Evolutionary conservation across 2,113 vertebrate genomes (phyloP).

Genomic region (Grallaria varia): DNA sequence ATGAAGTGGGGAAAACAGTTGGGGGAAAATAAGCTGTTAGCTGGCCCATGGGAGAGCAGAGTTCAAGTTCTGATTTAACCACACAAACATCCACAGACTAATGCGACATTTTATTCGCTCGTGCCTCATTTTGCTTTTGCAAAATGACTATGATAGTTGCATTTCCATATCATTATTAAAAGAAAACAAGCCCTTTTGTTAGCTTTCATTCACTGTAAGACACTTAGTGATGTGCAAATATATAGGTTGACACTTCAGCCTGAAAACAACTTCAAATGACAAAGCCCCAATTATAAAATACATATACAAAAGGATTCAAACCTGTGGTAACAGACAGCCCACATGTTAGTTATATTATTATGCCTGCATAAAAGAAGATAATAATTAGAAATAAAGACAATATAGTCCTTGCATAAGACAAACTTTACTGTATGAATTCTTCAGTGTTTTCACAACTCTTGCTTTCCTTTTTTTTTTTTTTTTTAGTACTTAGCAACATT

Average conservation of each 20-base stretch:
- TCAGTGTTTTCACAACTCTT: not conserved
- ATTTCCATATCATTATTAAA: not conserved
- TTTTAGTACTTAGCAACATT: constrained; percentile 44
- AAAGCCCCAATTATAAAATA: not conserved
- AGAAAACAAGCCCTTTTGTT: not conserved
- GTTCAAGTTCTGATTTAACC: constrained; percentile 11
- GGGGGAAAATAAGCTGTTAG: not conserved
- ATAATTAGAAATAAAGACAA: constrained; percentile 5
- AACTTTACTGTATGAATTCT: not conserved
- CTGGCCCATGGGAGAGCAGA: not conserved
- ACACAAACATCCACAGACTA: not conserved
- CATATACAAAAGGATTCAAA: not conserved
- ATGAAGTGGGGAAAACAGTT: not conserved
- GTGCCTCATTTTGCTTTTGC: not conserved
- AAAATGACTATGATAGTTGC: not conserved
- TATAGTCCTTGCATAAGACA: not conserved
- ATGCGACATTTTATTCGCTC: not conserved
- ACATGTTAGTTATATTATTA: constrained; percentile 1
- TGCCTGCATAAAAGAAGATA: not conserved
- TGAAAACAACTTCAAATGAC: not conserved
- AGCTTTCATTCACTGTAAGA: not conserved
- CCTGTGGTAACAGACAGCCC: not conserved
- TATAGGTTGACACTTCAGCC: not conserved
- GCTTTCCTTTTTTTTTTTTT: not conserved
- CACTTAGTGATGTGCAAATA: not conserved